phyloP scores from a whole-genome alignment of 2,888 invertebrate species.

The Latheticus oryzae region DNA sequence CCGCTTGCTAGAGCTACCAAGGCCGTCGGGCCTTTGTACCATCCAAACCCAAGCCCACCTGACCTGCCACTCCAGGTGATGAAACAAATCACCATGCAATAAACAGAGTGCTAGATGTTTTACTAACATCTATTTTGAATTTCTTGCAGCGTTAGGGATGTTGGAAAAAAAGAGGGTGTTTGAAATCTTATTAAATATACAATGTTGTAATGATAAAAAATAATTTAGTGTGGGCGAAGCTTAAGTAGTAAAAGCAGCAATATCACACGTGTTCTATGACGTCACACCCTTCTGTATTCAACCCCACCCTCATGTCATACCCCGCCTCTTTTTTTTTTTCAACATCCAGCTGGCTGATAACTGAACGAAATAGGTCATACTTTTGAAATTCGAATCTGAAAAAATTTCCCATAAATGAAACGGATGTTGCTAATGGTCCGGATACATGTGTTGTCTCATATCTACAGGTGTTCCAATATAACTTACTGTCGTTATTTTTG shows the following conservation, averaged over 20 bases:
- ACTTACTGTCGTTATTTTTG: neutral
- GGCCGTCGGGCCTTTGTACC: slow-evolving; percentile 52
- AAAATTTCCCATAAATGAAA: slow-evolving; percentile 10
- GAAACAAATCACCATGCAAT: slow-evolving; percentile 48
- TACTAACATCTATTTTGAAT: too few relatives aligned
- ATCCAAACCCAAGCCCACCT: slow-evolving; percentile 45
- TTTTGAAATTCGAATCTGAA: slow-evolving; percentile 8
- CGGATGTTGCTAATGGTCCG: slow-evolving; percentile 26
- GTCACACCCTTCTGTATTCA: slow-evolving; percentile 48
- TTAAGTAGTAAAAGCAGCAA: slow-evolving; percentile 13
- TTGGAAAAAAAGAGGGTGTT: too few relatives aligned
- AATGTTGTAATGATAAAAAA: too few relatives aligned
- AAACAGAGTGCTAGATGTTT: too few relatives aligned
- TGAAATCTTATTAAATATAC: too few relatives aligned
- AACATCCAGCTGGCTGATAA: slow-evolving; percentile 42
- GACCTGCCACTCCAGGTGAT: slow-evolving; percentile 49
- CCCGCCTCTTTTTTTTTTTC: too few relatives aligned
- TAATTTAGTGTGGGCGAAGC: too few relatives aligned
- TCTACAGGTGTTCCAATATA: slow-evolving; percentile 24
- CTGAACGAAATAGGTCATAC: slow-evolving; percentile 35
- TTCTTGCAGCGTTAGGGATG: too few relatives aligned
- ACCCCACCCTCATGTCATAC: slow-evolving; percentile 29
- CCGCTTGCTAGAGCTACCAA: slow-evolving; percentile 46
- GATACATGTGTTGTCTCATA: slow-evolving; percentile 12
- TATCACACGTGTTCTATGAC: slow-evolving; percentile 50